phyloP scores from a whole-genome alignment of 2,797 vertebrate genomes.

The Fistularia commersonii region DNA sequence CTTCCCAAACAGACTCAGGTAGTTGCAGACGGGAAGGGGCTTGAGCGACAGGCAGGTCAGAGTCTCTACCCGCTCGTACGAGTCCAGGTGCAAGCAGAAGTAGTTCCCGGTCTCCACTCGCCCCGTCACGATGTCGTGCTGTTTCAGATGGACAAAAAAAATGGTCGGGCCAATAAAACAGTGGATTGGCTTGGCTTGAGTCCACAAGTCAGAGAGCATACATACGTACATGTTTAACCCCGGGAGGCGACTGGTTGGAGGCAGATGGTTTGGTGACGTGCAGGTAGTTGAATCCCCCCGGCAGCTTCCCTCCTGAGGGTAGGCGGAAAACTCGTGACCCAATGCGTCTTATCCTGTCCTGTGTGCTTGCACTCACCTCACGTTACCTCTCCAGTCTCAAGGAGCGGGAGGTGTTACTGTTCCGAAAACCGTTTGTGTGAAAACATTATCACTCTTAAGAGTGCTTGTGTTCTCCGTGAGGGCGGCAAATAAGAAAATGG shows the following conservation, averaged over 20 bases:
- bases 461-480: too few species aligned
- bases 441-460: too few species aligned
- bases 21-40: constrained; percentile 83
- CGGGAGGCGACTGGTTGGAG: constrained; percentile 26
- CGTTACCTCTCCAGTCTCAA: too few species aligned
- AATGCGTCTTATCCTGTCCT: background rate
- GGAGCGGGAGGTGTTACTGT: too few species aligned
- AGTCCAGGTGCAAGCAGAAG: constrained; percentile 81
- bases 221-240: constrained; percentile 63
- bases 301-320: constrained; percentile 81
- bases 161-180: too few species aligned
- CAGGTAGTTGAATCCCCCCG: constrained; percentile 84
- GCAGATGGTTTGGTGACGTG: constrained; percentile 79
- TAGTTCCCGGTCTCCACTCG: constrained; percentile 76
- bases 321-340: background rate
- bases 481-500: too few species aligned
- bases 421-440: too few species aligned
- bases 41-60: constrained; percentile 86
- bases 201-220: too few species aligned
- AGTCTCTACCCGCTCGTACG: constrained; percentile 74
- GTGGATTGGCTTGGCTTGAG: too few species aligned
- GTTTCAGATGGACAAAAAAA: constrained; percentile 56
- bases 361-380: background rate
- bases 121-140: constrained; percentile 78
- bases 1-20: constrained; percentile 82